Base-by-base conservation (phyloP, 2,113 vertebrate species). In the Callionymus lyra region DNA sequence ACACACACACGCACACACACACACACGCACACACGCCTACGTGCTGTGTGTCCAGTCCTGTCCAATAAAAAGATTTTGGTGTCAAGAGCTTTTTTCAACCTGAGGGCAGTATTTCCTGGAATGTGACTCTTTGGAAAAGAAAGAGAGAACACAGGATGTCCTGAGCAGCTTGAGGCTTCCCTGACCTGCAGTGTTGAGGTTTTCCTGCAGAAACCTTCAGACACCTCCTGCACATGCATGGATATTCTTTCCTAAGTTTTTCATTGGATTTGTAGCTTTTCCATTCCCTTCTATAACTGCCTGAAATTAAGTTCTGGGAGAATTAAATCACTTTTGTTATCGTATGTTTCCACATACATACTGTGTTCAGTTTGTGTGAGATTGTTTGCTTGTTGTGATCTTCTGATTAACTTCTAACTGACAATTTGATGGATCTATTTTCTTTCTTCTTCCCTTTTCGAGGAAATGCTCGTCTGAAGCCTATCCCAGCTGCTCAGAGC, bases 31-130 rank as follows among this genome's bases (percentile, higher is more conserved):
- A n/a, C n/a, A n/a, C n/a, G n/a, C n/a, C n/a, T n/a, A n/a, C n/a
- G n/a, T n/a, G n/a, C n/a, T n/a, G n/a, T 12, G 12, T 34, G 32
- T 34, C 32, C 32, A 39, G 72, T 74, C 68, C 69, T 76, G 59
- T 50, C 48, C 57, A 51, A 38, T 46, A 55, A 19, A 62, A 76
- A 77, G 77, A 72, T 63, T 40, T 15, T 53, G 32, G 31, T 57
- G 53, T 58, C 65, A 81, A 73, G 81, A 75, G 59, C 53, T 51
- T 74, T 74, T 76, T 75, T 74, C 68, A 49, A 44, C 38, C 44
- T 65, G 21, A 53, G 58, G 63, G 53, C 58, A 52, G 55, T 53
- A 37, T 77, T 85, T 82, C 77, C 82, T 82, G 80, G 76, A 82
- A 71, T 37, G 63, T n/a, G 15, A 68, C 68, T 65, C 41, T 31